Conservation (phyloP, 1,140 invertebrate species). For the Cydia fagiglandana region DNA sequence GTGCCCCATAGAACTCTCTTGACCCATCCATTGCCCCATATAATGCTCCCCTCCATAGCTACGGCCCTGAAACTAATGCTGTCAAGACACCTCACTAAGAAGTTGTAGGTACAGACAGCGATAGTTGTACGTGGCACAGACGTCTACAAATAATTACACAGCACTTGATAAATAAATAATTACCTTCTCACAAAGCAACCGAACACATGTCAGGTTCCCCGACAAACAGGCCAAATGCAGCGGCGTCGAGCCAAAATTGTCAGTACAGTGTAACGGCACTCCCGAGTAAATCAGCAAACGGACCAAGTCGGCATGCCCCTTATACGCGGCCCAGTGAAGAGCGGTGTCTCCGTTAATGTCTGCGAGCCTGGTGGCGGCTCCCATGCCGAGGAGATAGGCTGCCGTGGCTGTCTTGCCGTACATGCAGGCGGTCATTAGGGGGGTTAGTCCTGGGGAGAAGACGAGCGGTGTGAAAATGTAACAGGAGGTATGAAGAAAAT, state of each 20-base stretch:
- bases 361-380: slow-evolving; percentile 89
- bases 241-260: slow-evolving; percentile 95
- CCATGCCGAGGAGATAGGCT: slow-evolving; percentile 93
- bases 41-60: no score
- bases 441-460: slow-evolving; percentile 83
- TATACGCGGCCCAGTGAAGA: slow-evolving; percentile 95
- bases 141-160: no score
- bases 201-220: slow-evolving; percentile 89
- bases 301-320: slow-evolving; percentile 93
- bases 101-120: no score
- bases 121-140: no score
- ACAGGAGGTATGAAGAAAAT: background rate
- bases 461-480: background rate
- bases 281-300: slow-evolving; percentile 94
- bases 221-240: slow-evolving; percentile 95
- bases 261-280: slow-evolving; percentile 91
- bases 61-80: no score
- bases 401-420: slow-evolving; percentile 94
- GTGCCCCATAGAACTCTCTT: no score
- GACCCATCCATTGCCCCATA: no score
- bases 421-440: slow-evolving; percentile 95
- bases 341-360: slow-evolving; percentile 96
- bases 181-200: slow-evolving; percentile 92
- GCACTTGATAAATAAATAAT: background rate
- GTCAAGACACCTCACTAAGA: no score